Evolutionary conservation across 2,888 invertebrate genomes (phyloP).

Genomic region (Teinopalpus imperialis): DNA sequence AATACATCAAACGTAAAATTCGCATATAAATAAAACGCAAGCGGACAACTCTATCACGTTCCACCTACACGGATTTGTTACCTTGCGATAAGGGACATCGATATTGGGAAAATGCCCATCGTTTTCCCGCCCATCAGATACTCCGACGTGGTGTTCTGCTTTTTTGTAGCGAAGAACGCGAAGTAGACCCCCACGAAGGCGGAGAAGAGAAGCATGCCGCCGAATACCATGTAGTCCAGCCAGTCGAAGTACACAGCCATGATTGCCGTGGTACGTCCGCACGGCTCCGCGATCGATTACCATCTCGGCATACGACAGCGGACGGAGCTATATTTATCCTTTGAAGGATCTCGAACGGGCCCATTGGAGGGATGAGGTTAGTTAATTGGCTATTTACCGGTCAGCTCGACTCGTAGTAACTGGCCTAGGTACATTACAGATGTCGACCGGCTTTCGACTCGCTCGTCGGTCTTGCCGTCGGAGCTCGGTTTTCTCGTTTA

Average conservation of each 20-base stretch:
- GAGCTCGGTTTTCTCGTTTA: too few species aligned
- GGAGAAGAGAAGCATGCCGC: conserved; percentile 84
- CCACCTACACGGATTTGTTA: too few species aligned
- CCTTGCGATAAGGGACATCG: conserved; percentile 90
- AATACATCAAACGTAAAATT: too few species aligned
- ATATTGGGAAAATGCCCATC: conserved; percentile 90
- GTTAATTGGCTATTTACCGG: conserved; percentile 63
- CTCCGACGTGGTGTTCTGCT: conserved; percentile 86
- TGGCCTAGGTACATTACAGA: conserved; percentile 27
- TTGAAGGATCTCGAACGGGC: conserved; percentile 58
- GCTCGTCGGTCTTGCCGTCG: too few species aligned
- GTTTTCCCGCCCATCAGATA: conserved; percentile 89
- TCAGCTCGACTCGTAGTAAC: conserved; percentile 33
- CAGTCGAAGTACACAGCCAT: conserved; percentile 80
- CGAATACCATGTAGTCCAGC: conserved; percentile 86
- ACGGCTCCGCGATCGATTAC: conserved; percentile 51
- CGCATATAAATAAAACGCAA: background rate
- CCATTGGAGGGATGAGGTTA: conserved; percentile 60
- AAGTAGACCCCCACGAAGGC: conserved; percentile 87
- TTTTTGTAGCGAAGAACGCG: conserved; percentile 85
- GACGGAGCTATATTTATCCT: conserved; percentile 65
- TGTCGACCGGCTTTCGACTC: too few species aligned
- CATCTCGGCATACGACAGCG: conserved; percentile 58
- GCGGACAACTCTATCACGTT: too few species aligned
- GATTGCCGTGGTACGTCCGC: conserved; percentile 47